phyloP scores from a whole-genome alignment of 2,113 vertebrate genomes.

The Mustela nigripes region DNA sequence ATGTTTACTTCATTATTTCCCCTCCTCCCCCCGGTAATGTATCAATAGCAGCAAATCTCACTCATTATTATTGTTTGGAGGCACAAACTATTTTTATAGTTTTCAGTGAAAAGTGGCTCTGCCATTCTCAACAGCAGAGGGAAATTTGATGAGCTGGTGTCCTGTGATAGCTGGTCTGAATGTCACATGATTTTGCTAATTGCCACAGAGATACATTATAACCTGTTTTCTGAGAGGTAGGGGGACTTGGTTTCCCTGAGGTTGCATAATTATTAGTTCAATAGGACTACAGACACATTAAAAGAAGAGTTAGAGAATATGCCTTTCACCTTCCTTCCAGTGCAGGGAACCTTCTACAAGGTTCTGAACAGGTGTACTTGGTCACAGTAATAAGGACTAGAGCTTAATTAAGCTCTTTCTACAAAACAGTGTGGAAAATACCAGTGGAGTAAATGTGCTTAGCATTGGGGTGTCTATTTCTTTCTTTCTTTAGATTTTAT shows the following conservation, averaged over 20 bases:
- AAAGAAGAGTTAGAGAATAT: neutral
- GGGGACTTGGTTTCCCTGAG: conserved; percentile 3
- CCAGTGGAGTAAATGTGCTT: neutral
- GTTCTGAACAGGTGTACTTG: neutral
- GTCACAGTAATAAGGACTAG: neutral
- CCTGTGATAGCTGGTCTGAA: neutral
- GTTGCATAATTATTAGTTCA: neutral
- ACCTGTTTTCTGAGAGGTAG: neutral
- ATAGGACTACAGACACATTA: neutral
- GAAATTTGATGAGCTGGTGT: neutral
- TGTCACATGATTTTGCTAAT: neutral
- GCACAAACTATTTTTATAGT: neutral
- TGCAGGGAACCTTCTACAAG: neutral
- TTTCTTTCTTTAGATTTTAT: neutral
- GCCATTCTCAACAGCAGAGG: conserved; percentile 29
- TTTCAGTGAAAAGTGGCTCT: conserved; percentile 33
- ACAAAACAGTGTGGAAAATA: neutral
- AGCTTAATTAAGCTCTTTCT: neutral
- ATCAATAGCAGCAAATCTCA: neutral
- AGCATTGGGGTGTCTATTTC: neutral
- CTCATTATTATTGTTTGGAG: conserved; percentile 16
- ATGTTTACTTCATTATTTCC: neutral
- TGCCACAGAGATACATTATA: neutral
- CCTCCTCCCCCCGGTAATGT: neutral
- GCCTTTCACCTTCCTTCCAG: neutral